These are phyloP conservation scores for Neomorphus geoffroyi DNA, from an alignment of 2,797 vertebrate genomes.

Conservation along the genomic window DNA sequence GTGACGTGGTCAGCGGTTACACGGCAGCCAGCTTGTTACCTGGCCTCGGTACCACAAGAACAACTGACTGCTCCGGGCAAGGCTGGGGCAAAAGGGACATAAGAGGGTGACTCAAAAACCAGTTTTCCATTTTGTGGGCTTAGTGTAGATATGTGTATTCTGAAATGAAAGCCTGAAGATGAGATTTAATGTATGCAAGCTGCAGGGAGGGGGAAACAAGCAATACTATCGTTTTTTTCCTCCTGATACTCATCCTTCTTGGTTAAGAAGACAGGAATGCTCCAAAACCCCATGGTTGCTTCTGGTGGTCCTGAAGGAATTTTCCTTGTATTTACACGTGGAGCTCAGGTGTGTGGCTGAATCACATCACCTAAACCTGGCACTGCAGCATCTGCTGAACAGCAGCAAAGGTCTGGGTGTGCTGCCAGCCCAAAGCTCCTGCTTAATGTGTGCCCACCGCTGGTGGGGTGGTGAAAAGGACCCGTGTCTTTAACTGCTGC, in stretches of 20 bases:
- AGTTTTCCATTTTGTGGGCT: not conserved
- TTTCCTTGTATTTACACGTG: not conserved
- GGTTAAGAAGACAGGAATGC: fast-evolving
- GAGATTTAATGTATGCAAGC: too few relatives aligned
- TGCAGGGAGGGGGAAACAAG: not conserved
- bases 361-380: not conserved
- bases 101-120: not conserved
- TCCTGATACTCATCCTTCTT: not conserved
- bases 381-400: not conserved
- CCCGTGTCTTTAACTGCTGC: not conserved
- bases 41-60: not conserved
- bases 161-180: not conserved
- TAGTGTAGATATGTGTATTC: not conserved
- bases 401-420: not conserved
- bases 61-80: not conserved
- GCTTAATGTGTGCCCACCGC: not conserved
- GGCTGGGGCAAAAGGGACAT: not conserved
- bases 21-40: not conserved
- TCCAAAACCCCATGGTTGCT: not conserved
- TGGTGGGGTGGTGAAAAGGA: not conserved
- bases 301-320: not conserved
- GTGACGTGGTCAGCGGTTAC: not conserved
- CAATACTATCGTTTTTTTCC: not conserved
- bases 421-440: not conserved
- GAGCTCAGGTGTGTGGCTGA: not conserved